Base-by-base conservation (phyloP, 2,113 vertebrate species). In the Tetrax tetrax region DNA sequence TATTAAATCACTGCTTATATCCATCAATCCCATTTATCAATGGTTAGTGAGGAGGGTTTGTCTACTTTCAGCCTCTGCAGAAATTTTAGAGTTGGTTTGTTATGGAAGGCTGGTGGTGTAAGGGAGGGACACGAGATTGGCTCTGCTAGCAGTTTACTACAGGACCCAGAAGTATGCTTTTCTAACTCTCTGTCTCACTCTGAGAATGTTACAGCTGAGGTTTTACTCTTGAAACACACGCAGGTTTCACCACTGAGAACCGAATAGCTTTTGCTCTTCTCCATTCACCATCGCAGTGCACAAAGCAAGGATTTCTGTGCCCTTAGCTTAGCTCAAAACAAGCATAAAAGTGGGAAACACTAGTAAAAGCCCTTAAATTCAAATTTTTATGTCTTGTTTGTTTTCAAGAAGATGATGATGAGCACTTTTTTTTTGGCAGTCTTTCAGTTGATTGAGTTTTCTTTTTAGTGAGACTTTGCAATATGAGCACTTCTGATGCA, bases 141-240 rank as follows among this genome's bases (percentile, higher is more conserved):
- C 63, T 92, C 93, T 89, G 79, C 57, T 74, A 60, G 66, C 80
- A 63, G 66, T 95, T 96, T 87, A 54, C 93, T 92, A 3, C 21
- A 92, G 94, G 87, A 95, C 94, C 92, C 90, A 68, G 64, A 84
- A 81, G 61, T 53, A 41, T 83, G 50, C 50, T 72, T 7, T 78
- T 37, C 12, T 35, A 80, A 59, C 86, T 77, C 59, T 14, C 63
- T 86, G 35, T 69, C 57, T 37, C 28, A 38, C 86, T 86, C 86
- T 95, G 95, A 83, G 96, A 76, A 76, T 85, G 60, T 77, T 94
- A 83, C 87, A 57, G 47, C 60, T 14, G 37, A 65, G 83, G 37
- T 18, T 93, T 86, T 43, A 64, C 93, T 90, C 85, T 47, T 56
- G 56, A 87, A 38, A 74, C 61, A 87, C 76, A 45, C 50, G 20